Percentiles rank a stretch among this genome's conserved stretches.
These are phyloP conservation scores for Cryptomyrus ogoouensis DNA, from an alignment of 2,113 vertebrate species.

Conservation along the genomic window DNA sequence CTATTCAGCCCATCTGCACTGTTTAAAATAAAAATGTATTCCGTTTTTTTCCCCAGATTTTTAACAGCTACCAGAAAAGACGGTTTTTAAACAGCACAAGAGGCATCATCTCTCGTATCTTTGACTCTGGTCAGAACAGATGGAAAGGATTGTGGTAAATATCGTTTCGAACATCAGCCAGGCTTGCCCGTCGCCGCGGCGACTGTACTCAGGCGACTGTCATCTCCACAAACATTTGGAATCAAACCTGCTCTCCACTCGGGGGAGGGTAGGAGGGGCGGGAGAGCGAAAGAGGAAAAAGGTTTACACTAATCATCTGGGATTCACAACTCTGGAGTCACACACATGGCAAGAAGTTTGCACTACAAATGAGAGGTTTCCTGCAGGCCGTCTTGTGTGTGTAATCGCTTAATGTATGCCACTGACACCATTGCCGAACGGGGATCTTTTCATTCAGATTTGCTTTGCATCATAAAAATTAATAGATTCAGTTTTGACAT, in stretches of 20 bases:
- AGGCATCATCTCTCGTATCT: slow-evolving; percentile 26
- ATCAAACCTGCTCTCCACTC: slow-evolving; percentile 36
- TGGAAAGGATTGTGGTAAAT: slow-evolving; percentile 32
- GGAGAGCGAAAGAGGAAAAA: slow-evolving; percentile 32
- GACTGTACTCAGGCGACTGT: slow-evolving; percentile 45
- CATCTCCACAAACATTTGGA: slow-evolving; percentile 39
- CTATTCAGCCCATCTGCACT: slow-evolving; percentile 9
- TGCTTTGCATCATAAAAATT: slow-evolving; percentile 1
- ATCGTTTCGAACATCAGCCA: slow-evolving; percentile 54
- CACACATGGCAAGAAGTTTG: slow-evolving; percentile 3
- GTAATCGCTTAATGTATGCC: slow-evolving; percentile 3
- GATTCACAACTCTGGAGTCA: slow-evolving; percentile 28
- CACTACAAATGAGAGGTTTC: neutral
- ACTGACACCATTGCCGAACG: neutral
- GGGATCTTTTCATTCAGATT: slow-evolving; percentile 3
- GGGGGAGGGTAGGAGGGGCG: slow-evolving; percentile 13
- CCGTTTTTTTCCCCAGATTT: slow-evolving; percentile 6
- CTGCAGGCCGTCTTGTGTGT: neutral
- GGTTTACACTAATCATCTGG: slow-evolving; percentile 37
- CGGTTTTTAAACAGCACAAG: slow-evolving; percentile 22
- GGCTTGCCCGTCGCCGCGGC: slow-evolving; percentile 36
- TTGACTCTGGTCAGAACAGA: slow-evolving; percentile 38
- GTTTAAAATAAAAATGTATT: slow-evolving; percentile 14
- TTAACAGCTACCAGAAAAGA: slow-evolving; percentile 12
- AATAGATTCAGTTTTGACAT: slow-evolving; percentile 1